phyloP scores from a whole-genome alignment of 2,113 vertebrate species.

The Cochlearius cochlearius region DNA sequence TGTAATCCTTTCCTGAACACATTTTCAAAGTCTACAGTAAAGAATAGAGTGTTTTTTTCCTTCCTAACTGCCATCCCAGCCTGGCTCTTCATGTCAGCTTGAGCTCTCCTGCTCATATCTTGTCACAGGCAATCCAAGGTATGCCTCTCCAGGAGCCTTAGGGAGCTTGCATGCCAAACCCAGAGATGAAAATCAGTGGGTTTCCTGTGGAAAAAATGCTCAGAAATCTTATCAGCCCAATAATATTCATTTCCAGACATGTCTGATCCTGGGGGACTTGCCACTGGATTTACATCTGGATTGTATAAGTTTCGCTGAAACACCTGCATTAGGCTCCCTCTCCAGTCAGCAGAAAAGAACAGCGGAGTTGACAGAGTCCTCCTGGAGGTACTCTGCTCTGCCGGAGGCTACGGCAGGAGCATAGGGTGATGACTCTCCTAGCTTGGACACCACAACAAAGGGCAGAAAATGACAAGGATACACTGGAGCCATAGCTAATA shows the following conservation, averaged over 20 bases:
- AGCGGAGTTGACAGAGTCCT: not conserved
- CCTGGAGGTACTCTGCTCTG: not conserved
- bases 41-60: conserved; percentile 9
- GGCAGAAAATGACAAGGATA: not conserved
- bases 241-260: conserved; percentile 64
- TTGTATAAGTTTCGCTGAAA: conserved; percentile 50
- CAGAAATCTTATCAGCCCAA: conserved; percentile 62
- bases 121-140: conserved; percentile 33
- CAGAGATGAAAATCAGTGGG: conserved; percentile 52
- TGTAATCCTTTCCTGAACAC: conserved; percentile 47
- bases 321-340: conserved; percentile 48
- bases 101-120: conserved; percentile 18
- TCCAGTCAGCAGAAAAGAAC: not conserved
- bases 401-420: accelerated
- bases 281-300: conserved; percentile 67
- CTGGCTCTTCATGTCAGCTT: not conserved
- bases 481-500: not conserved
- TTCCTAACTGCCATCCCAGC: conserved; percentile 9
- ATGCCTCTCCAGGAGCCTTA: conserved; percentile 28
- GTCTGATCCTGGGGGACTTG: conserved; percentile 56
- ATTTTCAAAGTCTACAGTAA: not conserved
- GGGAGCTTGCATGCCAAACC: conserved; percentile 27
- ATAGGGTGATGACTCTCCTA: not conserved
- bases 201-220: conserved; percentile 64
- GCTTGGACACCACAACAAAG: not conserved